A percentile compares a stretch with the other conserved stretches of the same genome.
These are phyloP conservation scores for Atrina japonica DNA, from an alignment of 2,888 invertebrate species.

Conservation along the genomic window DNA sequence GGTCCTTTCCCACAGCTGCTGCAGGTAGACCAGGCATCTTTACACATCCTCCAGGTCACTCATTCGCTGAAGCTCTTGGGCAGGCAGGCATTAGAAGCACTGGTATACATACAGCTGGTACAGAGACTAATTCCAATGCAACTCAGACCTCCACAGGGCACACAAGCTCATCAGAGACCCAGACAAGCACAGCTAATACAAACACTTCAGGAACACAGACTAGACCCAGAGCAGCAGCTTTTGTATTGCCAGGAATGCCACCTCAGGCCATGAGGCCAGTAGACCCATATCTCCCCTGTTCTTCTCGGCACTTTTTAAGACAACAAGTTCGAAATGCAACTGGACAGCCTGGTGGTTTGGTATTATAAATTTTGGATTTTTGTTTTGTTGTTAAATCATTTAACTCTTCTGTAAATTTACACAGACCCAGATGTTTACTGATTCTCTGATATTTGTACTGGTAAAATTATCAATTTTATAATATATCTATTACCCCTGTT, in stretches of 20 bases:
- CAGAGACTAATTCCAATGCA: slow-evolving; percentile 32
- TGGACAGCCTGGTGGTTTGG: slow-evolving; percentile 30
- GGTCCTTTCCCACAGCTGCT: too few species aligned
- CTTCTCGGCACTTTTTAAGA: slow-evolving; percentile 66
- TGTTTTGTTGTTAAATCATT: too few species aligned
- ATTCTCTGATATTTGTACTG: too few species aligned
- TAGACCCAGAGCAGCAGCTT: slow-evolving; percentile 45
- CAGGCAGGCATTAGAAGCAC: too few species aligned
- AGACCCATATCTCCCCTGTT: slow-evolving; percentile 70
- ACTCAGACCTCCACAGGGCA: slow-evolving; percentile 41
- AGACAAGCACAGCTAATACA: slow-evolving; percentile 44
- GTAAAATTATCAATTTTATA: too few species aligned
- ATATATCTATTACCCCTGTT: too few species aligned
- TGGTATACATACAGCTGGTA: slow-evolving; percentile 18
- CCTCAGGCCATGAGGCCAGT: slow-evolving; percentile 38
- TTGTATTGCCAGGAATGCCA: slow-evolving; percentile 51
- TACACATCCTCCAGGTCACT: neutral
- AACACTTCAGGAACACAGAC: slow-evolving; percentile 59
- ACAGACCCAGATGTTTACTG: too few species aligned
- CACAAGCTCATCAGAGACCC: slow-evolving; percentile 53
- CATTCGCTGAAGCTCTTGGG: neutral
- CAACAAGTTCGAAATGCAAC: slow-evolving; percentile 54
- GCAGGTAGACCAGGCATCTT: neutral
- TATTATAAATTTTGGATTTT: too few species aligned
- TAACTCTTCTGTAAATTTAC: too few species aligned